Evolutionary conservation across 2,797 vertebrate genomes (phyloP).

Genomic region (Sebastes variabilis): DNA sequence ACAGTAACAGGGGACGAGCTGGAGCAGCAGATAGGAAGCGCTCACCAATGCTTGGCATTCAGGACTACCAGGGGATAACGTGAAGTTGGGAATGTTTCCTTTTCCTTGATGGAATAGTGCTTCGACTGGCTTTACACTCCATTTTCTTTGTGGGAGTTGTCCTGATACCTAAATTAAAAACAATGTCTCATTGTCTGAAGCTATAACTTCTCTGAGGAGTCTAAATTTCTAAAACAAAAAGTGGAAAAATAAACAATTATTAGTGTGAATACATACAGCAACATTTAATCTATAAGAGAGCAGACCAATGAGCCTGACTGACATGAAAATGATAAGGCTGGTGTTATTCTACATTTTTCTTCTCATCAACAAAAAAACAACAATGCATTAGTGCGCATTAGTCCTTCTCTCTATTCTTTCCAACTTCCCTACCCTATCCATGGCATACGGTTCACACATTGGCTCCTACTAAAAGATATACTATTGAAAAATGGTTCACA

Average conservation of each 20-base stretch:
- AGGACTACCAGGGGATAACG: constrained; percentile 53
- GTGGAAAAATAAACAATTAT: background rate
- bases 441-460: background rate
- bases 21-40: constrained; percentile 67
- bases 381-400: background rate
- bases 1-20: constrained; percentile 65
- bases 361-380: background rate
- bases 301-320: background rate
- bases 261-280: background rate
- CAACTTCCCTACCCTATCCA: background rate
- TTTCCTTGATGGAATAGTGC: constrained; percentile 40
- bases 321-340: background rate
- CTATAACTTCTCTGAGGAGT: constrained; percentile 11
- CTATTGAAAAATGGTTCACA: background rate
- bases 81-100: constrained; percentile 60
- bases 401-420: background rate
- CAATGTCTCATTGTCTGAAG: constrained; percentile 49
- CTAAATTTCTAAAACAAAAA: background rate
- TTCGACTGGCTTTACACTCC: constrained; percentile 35
- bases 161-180: constrained; percentile 33
- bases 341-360: background rate
- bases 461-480: background rate
- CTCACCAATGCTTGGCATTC: constrained; percentile 58
- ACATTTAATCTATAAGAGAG: background rate
- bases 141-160: constrained; percentile 47